These are phyloP conservation scores for Steinernema khuongi DNA, from an alignment of 1,140 invertebrate genomes.

Conservation along the genomic window DNA sequence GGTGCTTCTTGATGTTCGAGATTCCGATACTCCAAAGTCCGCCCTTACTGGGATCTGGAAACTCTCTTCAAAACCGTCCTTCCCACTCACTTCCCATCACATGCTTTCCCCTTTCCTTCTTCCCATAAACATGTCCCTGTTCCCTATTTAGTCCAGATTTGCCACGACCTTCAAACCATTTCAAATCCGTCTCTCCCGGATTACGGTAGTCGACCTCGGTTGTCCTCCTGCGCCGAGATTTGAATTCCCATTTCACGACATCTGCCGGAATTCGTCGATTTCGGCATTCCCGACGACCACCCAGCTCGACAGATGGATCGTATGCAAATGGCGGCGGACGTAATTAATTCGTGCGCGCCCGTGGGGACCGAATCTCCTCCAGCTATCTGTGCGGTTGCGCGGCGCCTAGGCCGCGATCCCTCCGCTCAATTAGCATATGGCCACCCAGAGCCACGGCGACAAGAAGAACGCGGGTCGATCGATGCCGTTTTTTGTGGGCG, in stretches of 20 bases:
- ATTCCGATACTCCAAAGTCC: no score
- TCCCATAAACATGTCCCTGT: no score
- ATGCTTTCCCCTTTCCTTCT: no score
- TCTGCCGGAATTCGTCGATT: constrained; percentile 12
- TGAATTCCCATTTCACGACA: neutral
- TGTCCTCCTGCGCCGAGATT: neutral
- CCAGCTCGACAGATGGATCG: constrained; percentile 2
- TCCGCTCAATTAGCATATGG: constrained; percentile 11
- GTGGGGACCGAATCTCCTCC: neutral
- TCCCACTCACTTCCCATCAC: no score
- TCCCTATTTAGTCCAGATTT: no score
- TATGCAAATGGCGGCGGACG: constrained; percentile 4
- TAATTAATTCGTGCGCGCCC: constrained; percentile 5
- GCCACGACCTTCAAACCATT: neutral
- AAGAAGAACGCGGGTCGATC: neutral
- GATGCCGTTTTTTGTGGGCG: constrained; percentile 12
- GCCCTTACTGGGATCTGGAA: no score
- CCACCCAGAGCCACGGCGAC: neutral
- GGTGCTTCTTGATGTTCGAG: no score
- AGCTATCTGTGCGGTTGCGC: constrained; percentile 8
- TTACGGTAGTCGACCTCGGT: neutral
- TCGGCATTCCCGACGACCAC: neutral
- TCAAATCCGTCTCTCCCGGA: neutral
- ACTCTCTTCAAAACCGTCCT: no score
- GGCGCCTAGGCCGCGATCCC: neutral